phyloP scores from a whole-genome alignment of 2,113 vertebrate genomes.

The Pipa parva region DNA sequence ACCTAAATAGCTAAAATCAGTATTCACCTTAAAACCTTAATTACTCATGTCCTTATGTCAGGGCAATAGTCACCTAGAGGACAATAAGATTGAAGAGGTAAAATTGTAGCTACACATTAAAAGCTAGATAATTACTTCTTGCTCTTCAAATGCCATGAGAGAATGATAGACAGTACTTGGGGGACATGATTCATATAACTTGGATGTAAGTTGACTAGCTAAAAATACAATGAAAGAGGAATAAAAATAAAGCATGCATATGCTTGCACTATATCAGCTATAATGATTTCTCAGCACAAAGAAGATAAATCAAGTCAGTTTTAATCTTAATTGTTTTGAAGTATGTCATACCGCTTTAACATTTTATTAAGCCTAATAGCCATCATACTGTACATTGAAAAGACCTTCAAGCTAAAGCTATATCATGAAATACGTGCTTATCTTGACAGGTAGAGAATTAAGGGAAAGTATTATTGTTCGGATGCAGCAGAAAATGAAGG shows the following conservation, averaged over 20 bases:
- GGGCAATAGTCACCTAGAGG: slow-evolving; percentile 37
- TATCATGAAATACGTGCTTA: slow-evolving; percentile 29
- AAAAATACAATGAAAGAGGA: slow-evolving; percentile 35
- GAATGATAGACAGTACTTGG: slow-evolving; percentile 41
- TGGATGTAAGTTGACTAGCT: slow-evolving; percentile 32
- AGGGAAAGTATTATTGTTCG: slow-evolving; percentile 12
- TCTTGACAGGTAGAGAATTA: slow-evolving; percentile 26
- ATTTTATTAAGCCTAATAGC: slow-evolving; percentile 38
- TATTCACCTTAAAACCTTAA: slow-evolving; percentile 29
- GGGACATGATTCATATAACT: slow-evolving; percentile 38
- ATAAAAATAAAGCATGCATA: slow-evolving; percentile 42
- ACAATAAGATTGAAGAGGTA: slow-evolving; percentile 39
- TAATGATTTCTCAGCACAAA: slow-evolving; percentile 30
- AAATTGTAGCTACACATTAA: slow-evolving; percentile 37
- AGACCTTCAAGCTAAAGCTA: slow-evolving; percentile 38
- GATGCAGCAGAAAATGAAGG: not conserved
- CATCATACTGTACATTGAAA: slow-evolving; percentile 32
- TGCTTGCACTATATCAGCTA: slow-evolving; percentile 29
- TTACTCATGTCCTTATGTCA: slow-evolving; percentile 36
- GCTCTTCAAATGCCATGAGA: slow-evolving; percentile 20
- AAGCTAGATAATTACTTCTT: slow-evolving; percentile 38
- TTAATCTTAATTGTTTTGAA: slow-evolving; percentile 42
- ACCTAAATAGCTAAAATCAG: slow-evolving; percentile 23
- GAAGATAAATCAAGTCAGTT: slow-evolving; percentile 34
- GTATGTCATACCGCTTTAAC: slow-evolving; percentile 39